Evolutionary conservation across 2,797 vertebrate genomes (phyloP), one percentile per base, ranked within the genome.

Genomic region (Sebastes miniatus): DNA sequence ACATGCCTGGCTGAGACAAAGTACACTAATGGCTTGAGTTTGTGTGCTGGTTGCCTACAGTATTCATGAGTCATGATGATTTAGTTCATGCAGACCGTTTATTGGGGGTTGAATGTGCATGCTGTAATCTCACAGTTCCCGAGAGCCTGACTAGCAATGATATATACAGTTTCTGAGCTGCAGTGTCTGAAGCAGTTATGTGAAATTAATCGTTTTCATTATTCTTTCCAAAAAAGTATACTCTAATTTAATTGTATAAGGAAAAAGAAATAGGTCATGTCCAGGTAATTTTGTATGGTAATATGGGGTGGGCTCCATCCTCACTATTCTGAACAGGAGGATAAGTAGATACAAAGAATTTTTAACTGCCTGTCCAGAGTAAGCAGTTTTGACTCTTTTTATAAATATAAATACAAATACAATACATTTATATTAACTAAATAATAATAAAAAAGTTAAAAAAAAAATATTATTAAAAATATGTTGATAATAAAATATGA

Each of bases 11-110:
- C 63, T 64, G 36, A 72, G 59, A 83, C 34, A 78, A 84, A 81
- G 52, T 69, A 72, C 59, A 59, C 70, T 81, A 85, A 80, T 76
- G 52, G 56, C 65, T 83, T 83, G 61, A n/a, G 63, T 80, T 84
- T 85, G 72, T 79, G 57, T 79, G 57, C 72, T 81, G 64, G 74
- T 76, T 86, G 74, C 88, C 84, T 76, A 59, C 77, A 88, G 81
- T 89, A 76, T 80, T 80, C 50, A 79, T 90, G 85, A 90, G 75
- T 90, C 89, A 90, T 11, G 14, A 71, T 79, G 52, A 77, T 63
- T 86, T 69, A 59, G 68, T 78, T 64, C 54, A 56, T 54, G 66
- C 52, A 65, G 70, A 32, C 70, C 13, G 32, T 81, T 88, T 78
- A 81, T 3, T 85, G 79, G 58, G 59, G 80, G 32, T 83, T 83